Evolutionary conservation across 2,797 vertebrate genomes (phyloP).

Genomic region (Mormyrops boulengeri): DNA sequence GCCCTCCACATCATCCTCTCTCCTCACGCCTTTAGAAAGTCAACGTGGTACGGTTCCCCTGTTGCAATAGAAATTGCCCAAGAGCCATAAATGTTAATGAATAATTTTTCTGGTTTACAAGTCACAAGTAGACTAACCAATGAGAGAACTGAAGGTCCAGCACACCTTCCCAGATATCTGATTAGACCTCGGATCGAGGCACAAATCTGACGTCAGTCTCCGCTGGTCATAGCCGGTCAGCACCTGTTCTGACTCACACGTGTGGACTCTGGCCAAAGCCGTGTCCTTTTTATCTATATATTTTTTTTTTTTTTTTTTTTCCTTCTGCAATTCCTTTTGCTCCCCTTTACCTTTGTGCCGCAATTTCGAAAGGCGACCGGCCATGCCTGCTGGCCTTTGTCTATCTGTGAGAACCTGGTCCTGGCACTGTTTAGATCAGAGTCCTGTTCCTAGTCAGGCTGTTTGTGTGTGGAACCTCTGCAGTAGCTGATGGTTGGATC

Average conservation of each 20-base stretch:
- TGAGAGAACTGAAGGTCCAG: background rate
- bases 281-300: background rate
- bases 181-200: slow-evolving; percentile 23
- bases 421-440: background rate
- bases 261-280: background rate
- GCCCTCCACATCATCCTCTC: background rate
- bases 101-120: slow-evolving; percentile 24
- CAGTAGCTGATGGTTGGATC: background rate
- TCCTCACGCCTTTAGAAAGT: background rate
- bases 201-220: slow-evolving; percentile 21
- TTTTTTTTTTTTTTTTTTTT: background rate
- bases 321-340: background rate
- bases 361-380: background rate
- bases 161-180: slow-evolving; percentile 23
- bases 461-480: background rate
- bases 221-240: background rate
- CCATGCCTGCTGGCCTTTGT: background rate
- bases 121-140: background rate
- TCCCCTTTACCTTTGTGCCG: background rate
- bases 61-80: slow-evolving; percentile 25
- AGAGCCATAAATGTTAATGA: slow-evolving; percentile 40
- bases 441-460: background rate
- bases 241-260: background rate
- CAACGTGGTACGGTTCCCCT: background rate
- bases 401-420: background rate